phyloP scores from a whole-genome alignment of 2,113 vertebrate genomes.

The Platichthys flesus region DNA sequence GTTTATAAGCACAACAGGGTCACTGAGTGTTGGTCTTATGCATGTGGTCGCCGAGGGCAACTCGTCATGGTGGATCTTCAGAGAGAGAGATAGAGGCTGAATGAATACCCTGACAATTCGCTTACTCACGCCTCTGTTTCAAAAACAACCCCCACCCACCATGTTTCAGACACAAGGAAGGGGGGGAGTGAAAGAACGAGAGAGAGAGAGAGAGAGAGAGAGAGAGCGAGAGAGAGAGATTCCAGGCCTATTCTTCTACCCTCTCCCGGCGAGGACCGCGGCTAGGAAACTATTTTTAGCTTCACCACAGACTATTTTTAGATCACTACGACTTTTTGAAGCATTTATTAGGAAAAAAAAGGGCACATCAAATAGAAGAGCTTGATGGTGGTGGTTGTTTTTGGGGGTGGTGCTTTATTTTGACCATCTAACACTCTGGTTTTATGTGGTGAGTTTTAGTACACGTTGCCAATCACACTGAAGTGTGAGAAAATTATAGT shows the following conservation, averaged over 20 bases:
- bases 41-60: slow-evolving; percentile 87
- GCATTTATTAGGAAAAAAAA: slow-evolving; percentile 88
- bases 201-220: slow-evolving; percentile 44
- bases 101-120: slow-evolving; percentile 86
- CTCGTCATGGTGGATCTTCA: slow-evolving; percentile 79
- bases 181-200: background rate
- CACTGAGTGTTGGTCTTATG: slow-evolving; percentile 85
- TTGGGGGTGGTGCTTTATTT: slow-evolving; percentile 75
- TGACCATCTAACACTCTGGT: slow-evolving; percentile 80
- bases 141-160: slow-evolving; percentile 72
- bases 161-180: slow-evolving; percentile 52
- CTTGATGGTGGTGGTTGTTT: slow-evolving; percentile 60
- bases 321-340: slow-evolving; percentile 90
- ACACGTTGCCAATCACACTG: slow-evolving; percentile 87
- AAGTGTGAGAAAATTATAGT: slow-evolving; percentile 53
- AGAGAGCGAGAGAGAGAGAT: slow-evolving; percentile 68
- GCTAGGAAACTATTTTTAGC: slow-evolving; percentile 94
- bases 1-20: slow-evolving; percentile 89
- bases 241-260: slow-evolving; percentile 95
- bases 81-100: slow-evolving; percentile 79
- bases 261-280: slow-evolving; percentile 91
- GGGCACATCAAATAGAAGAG: slow-evolving; percentile 77
- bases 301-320: slow-evolving; percentile 94
- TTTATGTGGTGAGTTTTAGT: slow-evolving; percentile 86
- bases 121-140: slow-evolving; percentile 77